Percentiles rank a stretch among this genome's conserved stretches.
Evolutionary conservation across 2,797 vertebrate species (phyloP).

Genomic region (Eleutherodactylus coqui): DNA sequence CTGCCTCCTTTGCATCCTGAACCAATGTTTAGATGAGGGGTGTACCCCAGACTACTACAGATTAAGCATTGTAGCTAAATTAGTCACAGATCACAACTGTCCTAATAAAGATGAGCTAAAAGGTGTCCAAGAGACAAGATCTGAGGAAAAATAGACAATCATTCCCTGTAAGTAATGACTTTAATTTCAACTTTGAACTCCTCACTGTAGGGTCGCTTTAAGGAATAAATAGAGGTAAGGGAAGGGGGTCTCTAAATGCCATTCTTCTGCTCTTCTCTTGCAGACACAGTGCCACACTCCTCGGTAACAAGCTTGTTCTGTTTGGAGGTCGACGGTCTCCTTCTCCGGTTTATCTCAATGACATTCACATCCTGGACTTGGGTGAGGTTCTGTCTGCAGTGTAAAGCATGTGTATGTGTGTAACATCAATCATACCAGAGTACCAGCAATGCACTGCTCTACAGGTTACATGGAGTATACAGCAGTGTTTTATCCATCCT

Average conservation of each 20-base stretch:
- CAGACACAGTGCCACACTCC: constrained; percentile 86
- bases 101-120: too few relatives aligned
- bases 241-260: background rate
- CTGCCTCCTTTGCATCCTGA: too few relatives aligned
- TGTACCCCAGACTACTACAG: too few relatives aligned
- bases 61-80: too few relatives aligned
- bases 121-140: too few relatives aligned
- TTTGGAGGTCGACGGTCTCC: constrained; percentile 84
- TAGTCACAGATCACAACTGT: too few relatives aligned
- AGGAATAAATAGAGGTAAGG: too few relatives aligned
- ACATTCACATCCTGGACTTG: constrained; percentile 85
- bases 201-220: too few relatives aligned
- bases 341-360: constrained; percentile 83
- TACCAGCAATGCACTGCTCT: background rate
- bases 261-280: constrained; percentile 5
- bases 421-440: background rate
- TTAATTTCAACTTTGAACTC: too few relatives aligned
- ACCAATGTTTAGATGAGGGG: too few relatives aligned
- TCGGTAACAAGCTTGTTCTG: constrained; percentile 84
- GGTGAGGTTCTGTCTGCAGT: constrained; percentile 74
- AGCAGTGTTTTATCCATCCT: constrained; percentile 72
- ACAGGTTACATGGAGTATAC: constrained; percentile 91
- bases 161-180: too few relatives aligned
- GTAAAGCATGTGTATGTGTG: background rate
- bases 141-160: too few relatives aligned